Percentiles rank a stretch among this genome's conserved stretches.
These are phyloP conservation scores for Trachymyrmex cornetzi DNA, from an alignment of 1,140 invertebrate species.

Conservation along the genomic window DNA sequence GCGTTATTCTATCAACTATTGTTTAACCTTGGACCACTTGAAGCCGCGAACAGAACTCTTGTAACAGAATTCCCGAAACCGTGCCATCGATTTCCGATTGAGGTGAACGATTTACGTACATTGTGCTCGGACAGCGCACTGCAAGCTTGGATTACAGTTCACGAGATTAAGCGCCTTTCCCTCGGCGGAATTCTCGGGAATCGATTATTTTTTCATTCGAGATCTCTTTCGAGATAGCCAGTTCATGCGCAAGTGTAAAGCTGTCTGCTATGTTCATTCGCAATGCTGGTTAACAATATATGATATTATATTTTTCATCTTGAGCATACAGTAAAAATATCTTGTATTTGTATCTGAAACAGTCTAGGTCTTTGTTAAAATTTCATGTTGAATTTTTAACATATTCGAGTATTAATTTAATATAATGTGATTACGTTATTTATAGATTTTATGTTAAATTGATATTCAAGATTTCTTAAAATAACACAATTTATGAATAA, in stretches of 20 bases:
- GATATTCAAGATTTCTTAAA: too few relatives aligned
- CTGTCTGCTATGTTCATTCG: background rate
- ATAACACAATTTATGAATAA: too few relatives aligned
- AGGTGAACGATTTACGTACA: conserved; percentile 56
- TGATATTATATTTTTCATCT: background rate
- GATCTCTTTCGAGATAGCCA: background rate
- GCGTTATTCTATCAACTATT: conserved; percentile 9
- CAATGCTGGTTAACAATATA: conserved; percentile 9
- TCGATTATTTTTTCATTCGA: conserved; percentile 55
- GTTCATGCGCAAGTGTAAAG: background rate
- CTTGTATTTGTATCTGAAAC: too few relatives aligned
- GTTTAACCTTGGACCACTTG: conserved; percentile 60
- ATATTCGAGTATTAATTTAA: too few relatives aligned
- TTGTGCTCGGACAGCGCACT: conserved; percentile 11
- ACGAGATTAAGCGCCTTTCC: conserved; percentile 41
- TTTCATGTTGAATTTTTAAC: too few relatives aligned
- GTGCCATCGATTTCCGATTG: conserved; percentile 56
- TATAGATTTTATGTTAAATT: too few relatives aligned
- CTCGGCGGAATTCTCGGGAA: conserved; percentile 5
- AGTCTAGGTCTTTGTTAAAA: too few relatives aligned
- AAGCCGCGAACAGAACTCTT: conserved; percentile 29
- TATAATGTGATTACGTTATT: too few relatives aligned
- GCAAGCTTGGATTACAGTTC: conserved; percentile 50
- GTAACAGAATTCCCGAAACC: conserved; percentile 53
- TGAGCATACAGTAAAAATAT: too few relatives aligned